Evolutionary conservation across 2,113 vertebrate genomes (phyloP).

Genomic region (Cynoglossus semilaevis): DNA sequence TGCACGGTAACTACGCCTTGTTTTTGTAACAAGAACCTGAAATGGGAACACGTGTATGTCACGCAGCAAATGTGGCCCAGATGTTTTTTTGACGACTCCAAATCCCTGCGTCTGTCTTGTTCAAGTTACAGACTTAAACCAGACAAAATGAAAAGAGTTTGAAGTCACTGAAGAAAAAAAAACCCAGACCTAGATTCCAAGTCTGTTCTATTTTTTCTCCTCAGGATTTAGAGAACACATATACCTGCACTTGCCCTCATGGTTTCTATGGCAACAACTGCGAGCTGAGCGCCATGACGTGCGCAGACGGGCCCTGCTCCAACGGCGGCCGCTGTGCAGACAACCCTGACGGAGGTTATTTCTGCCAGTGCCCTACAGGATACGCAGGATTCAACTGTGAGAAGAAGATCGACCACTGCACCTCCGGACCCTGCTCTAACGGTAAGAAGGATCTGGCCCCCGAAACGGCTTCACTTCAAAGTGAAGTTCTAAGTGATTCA

Average conservation of each 20-base stretch:
- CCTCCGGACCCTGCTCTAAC: constrained; percentile 89
- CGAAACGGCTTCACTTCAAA: too few species aligned
- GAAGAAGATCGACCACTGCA: constrained; percentile 95
- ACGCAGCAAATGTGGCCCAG: neutral
- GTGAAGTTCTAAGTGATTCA: too few species aligned
- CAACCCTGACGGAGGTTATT: constrained; percentile 90
- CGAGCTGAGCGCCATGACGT: constrained; percentile 94
- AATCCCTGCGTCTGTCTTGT: neutral
- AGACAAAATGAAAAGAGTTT: neutral
- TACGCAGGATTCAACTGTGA: constrained; percentile 97
- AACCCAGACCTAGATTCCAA: constrained; percentile 3
- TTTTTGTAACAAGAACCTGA: neutral
- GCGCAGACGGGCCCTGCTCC: constrained; percentile 93
- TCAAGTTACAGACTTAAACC: neutral
- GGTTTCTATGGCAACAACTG: constrained; percentile 95
- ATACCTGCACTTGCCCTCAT: constrained; percentile 88
- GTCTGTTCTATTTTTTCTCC: constrained; percentile 11
- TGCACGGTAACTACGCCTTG: constrained; percentile 83
- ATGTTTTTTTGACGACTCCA: neutral
- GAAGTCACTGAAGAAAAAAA: neutral
- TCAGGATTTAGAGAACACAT: constrained; percentile 92
- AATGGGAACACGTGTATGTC: neutral
- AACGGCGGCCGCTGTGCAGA: constrained; percentile 89
- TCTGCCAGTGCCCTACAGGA: constrained; percentile 87
- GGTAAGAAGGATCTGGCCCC: constrained; percentile 73